A percentile compares a stretch with the other conserved stretches of the same genome.
Conservation (phyloP, 2,888 invertebrate species). For the Urechis unicinctus region DNA sequence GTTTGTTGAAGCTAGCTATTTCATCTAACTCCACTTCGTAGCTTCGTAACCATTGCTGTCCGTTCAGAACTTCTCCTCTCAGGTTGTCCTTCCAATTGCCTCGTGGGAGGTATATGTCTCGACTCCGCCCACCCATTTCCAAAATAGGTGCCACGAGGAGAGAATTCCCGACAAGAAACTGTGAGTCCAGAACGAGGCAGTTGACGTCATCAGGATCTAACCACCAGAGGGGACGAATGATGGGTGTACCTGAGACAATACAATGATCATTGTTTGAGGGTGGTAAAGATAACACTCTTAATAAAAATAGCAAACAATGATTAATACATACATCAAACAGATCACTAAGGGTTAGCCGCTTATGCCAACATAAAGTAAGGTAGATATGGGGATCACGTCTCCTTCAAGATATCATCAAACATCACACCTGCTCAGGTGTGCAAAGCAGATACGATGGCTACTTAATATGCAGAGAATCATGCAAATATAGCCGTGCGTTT, state of each 20-base stretch:
- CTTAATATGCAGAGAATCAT: too few species aligned
- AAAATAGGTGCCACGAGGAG: not conserved
- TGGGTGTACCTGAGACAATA: not conserved
- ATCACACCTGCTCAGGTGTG: too few species aligned
- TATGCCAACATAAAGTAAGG: too few species aligned
- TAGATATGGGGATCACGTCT: too few species aligned
- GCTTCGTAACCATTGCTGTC: not conserved
- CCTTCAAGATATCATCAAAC: too few species aligned
- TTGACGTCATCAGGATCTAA: not conserved
- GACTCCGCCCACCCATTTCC: not conserved
- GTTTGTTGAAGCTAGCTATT: not conserved
- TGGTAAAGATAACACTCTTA: too few species aligned
- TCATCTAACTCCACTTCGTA: not conserved
- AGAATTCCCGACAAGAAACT: not conserved
- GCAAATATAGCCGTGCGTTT: too few species aligned
- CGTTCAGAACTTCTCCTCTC: not conserved
- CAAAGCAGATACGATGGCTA: too few species aligned
- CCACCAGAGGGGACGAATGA: conserved; percentile 1
- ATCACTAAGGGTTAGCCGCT: too few species aligned
- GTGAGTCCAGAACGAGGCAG: not conserved
- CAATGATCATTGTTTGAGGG: not conserved
- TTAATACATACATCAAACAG: too few species aligned
- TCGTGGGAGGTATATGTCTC: not conserved
- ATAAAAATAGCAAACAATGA: too few species aligned
- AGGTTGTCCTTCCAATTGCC: not conserved